These are phyloP conservation scores for Gandaritis pyraliata DNA, from an alignment of 2,888 invertebrate genomes.

Conservation along the genomic window DNA sequence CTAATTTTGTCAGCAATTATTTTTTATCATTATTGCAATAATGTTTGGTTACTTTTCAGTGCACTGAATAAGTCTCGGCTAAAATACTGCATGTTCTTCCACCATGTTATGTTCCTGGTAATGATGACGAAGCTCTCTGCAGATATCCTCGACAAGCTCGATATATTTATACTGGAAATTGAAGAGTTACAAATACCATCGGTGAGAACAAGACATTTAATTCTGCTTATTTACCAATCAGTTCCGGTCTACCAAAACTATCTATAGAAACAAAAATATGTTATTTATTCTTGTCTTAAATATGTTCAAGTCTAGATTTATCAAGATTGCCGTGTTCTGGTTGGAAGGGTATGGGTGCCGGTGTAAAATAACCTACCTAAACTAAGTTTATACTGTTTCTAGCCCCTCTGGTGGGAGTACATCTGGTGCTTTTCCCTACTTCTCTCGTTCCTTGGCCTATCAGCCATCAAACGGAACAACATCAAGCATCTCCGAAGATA, in stretches of 20 bases:
- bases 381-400: slow-evolving; percentile 53
- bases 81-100: slow-evolving; percentile 97
- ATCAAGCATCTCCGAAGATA: slow-evolving; percentile 90
- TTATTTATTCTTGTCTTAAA: too few relatives aligned
- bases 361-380: too few relatives aligned
- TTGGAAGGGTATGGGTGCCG: too few relatives aligned
- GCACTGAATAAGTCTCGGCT: slow-evolving; percentile 97
- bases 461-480: slow-evolving; percentile 94
- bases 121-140: slow-evolving; percentile 96
- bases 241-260: too few relatives aligned
- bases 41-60: slow-evolving; percentile 81
- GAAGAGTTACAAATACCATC: slow-evolving; percentile 96
- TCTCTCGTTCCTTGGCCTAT: slow-evolving; percentile 92
- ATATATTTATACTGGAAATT: slow-evolving; percentile 96
- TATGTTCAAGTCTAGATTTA: too few relatives aligned
- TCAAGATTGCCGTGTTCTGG: too few relatives aligned
- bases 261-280: too few relatives aligned
- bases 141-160: slow-evolving; percentile 95
- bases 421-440: slow-evolving; percentile 94
- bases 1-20: too few relatives aligned
- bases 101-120: slow-evolving; percentile 93
- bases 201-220: slow-evolving; percentile 51
- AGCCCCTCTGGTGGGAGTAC: slow-evolving; percentile 97
- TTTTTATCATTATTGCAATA: neutral
- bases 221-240: too few relatives aligned